Evolutionary conservation across 2,888 invertebrate species (phyloP).

Genomic region (Choristoneura rosaceana): DNA sequence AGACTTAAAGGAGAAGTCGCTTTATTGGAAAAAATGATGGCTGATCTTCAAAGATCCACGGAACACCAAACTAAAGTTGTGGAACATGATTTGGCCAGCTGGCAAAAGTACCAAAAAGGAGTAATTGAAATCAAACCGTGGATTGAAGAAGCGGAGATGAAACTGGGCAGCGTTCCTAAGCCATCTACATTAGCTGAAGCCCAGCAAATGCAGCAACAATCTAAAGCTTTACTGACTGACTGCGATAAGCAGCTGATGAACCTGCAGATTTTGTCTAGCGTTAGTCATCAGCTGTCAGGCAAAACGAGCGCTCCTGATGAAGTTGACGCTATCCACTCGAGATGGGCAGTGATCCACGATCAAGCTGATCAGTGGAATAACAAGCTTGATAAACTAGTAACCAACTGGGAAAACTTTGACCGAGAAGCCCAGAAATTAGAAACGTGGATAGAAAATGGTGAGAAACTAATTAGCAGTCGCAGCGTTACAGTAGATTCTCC

Average conservation of each 20-base stretch:
- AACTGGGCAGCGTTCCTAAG: constrained; percentile 90
- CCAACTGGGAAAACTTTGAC: constrained; percentile 93
- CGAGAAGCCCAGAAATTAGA: constrained; percentile 90
- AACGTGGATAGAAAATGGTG: constrained; percentile 90
- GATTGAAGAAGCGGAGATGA: constrained; percentile 95
- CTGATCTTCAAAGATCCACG: constrained; percentile 90
- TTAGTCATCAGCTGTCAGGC: constrained; percentile 91
- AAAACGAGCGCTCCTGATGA: constrained; percentile 93
- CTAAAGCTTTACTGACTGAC: constrained; percentile 90
- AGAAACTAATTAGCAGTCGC: constrained; percentile 86
- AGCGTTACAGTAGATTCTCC: constrained; percentile 88
- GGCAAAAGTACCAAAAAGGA: constrained; percentile 93
- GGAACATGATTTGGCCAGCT: constrained; percentile 91
- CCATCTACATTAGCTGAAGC: constrained; percentile 93
- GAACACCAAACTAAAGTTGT: constrained; percentile 91
- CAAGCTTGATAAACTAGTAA: constrained; percentile 91
- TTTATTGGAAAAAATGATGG: constrained; percentile 90
- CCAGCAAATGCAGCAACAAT: constrained; percentile 89
- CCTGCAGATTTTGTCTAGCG: constrained; percentile 89
- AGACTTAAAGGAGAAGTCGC: constrained; percentile 91
- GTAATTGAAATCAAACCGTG: constrained; percentile 94
- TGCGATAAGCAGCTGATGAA: constrained; percentile 91
- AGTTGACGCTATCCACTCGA: constrained; percentile 92
- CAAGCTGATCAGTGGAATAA: constrained; percentile 91
- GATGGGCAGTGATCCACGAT: constrained; percentile 94